Evolutionary conservation across 2,113 vertebrate genomes (phyloP).

Genomic region (Ardeotis arabs): DNA sequence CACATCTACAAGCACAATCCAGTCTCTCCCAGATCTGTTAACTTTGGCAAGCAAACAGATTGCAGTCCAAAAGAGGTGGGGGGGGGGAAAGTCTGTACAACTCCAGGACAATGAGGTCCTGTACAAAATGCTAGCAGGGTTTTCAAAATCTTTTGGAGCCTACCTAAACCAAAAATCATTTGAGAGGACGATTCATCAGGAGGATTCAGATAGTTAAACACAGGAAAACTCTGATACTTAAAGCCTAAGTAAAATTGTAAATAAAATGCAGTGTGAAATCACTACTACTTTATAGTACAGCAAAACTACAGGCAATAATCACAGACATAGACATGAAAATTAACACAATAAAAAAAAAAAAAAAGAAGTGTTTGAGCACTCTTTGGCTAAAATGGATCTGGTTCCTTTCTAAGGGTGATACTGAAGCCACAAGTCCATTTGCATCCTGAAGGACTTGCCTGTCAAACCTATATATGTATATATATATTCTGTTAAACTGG

Average conservation of each 20-base stretch:
- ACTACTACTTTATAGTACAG: not conserved
- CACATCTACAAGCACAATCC: not conserved
- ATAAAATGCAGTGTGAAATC: not conserved
- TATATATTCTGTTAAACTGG: not conserved
- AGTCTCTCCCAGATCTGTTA: not conserved
- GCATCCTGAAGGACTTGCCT: not conserved
- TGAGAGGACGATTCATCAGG: too few species aligned
- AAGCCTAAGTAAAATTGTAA: not conserved
- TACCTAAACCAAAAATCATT: not conserved
- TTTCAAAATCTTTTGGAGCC: not conserved
- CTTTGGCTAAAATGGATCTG: not conserved
- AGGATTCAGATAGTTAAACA: not conserved
- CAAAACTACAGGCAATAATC: not conserved
- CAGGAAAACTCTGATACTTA: not conserved
- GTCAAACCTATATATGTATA: not conserved
- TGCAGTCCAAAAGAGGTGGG: not conserved
- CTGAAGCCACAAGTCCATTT: not conserved
- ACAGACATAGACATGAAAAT: not conserved
- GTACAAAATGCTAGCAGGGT: not conserved
- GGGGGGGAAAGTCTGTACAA: not conserved
- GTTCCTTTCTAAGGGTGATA: not conserved
- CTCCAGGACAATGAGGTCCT: not conserved
- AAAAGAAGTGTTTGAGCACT: not conserved
- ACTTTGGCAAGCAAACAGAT: not conserved
- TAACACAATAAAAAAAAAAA: not conserved